Base-by-base conservation (phyloP, 2,113 vertebrate species). In the Oncorhynchus keta region DNA sequence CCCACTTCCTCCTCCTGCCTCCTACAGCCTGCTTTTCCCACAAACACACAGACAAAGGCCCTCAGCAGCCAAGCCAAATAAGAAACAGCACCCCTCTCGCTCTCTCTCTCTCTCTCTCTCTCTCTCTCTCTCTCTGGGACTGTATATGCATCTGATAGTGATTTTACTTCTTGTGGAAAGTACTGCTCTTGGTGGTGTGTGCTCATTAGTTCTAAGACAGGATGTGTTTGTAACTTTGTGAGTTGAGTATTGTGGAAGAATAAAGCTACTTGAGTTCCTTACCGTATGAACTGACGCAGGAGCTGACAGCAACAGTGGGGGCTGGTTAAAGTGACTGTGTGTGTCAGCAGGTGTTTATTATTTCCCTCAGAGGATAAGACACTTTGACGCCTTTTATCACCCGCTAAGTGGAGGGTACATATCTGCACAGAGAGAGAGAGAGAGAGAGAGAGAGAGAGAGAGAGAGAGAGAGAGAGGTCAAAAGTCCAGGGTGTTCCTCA, bases 51-150 rank as follows among this genome's bases (percentile, higher is more conserved):
- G 79, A 89, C 88, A 89, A 86, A 86, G 74, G 64, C 81, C 30
- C 20, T 64, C 48, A 22, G 77, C 80, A 74, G 85, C 90, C 86
- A 90, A 87, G 74, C 79, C 22, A 87, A 87, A 89, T 87, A 89
- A 16, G 26, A 85, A 76, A 64, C 77, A 75, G 70, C 71, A 35
- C 65, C 57, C 1, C 32, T 6, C 32, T 6, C 67, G 0, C 30
- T 28, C 62, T 11, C 24, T 26, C 22, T 26, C 24, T 26, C 62
- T 24, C 4, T 7, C 28, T 68, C 65, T 32, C 65, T 68, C 26
- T 68, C 9, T 28, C 65, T 4, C 28, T 30, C 28, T 30, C 24
- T 65, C 8, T 64, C 62, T n/a, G 6, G 59, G n/a, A 62, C 6
- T 62, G n/a, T 62, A 22, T 57, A 6, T 20, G 3, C 18, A 57